Base-by-base conservation (phyloP, 92 coral and sea anemone species). In the Porites cylindrica region DNA sequence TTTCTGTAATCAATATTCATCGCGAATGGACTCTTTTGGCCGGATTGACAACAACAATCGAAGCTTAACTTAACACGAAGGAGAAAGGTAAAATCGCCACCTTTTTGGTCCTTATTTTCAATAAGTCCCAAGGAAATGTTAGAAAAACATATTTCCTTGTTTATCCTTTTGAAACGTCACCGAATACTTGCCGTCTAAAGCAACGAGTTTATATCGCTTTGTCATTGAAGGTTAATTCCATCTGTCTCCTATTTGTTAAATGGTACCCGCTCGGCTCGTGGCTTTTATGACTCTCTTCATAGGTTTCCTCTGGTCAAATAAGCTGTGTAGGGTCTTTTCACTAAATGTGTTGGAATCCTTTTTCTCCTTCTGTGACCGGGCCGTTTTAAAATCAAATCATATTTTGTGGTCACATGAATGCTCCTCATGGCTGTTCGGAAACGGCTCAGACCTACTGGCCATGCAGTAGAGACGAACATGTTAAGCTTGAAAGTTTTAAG, bases 51-150 rank as follows among this genome's bases (percentile, higher is more conserved):
- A 81, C 86, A 82, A 58, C 86, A 71, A 50, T 82, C 86, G 86
- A 70, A 56, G 60, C 21, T 72, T 61, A 71, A 71, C 51, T 50
- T 53, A 82, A 32, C 79, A 72, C 86, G 79, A 50, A 38, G 63
- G 86, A 82, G 72, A 82, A 72, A 82, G 86, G 86, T 82, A 82
- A 82, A 71, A 82, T n/a, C n/a, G 58, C n/a, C 26, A 18, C n/a
- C 47, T 70, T 70, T 16, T 32, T 54, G 70, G 19, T 66, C 32
- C 32, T 71, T 5, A 14, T 82, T 82, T 53, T 66, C 17, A 18
- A 1, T 82, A 58, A 29, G 20, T 56, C 29, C 59, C 38, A 38
- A 20, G 7, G 77, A 18, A n/a, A 58, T 18, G 59, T 56, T 56
- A 70, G 77, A 69, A 70, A 82, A 82, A 82, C 18, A 43, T 26